A percentile compares a stretch with the other conserved stretches of the same genome.
phyloP scores from a whole-genome alignment of 2,888 invertebrate genomes.

The Ariolimax columbianus region DNA sequence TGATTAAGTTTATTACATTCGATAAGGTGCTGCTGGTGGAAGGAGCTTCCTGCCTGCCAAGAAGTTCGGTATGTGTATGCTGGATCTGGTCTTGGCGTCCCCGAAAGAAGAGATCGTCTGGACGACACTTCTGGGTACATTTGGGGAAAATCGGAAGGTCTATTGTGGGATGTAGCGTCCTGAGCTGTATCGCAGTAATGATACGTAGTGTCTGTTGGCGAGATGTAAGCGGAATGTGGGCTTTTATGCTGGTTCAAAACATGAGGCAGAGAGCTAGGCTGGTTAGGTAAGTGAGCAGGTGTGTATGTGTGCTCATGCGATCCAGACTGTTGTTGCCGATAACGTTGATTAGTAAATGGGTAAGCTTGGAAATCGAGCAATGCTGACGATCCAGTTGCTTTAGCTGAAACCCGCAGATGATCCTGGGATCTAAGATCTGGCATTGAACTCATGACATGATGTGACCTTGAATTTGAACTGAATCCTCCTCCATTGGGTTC shows the following conservation, averaged over 20 bases:
- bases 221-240: not conserved
- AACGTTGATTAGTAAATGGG: not conserved
- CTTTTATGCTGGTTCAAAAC: not conserved
- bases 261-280: not conserved
- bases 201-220: not conserved
- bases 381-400: not conserved
- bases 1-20: not conserved
- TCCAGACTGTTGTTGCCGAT: not conserved
- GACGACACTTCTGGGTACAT: not conserved
- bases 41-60: not conserved
- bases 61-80: not conserved
- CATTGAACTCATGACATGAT: conserved; percentile 46
- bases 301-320: not conserved
- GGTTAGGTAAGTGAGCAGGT: not conserved
- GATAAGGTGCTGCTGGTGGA: not conserved
- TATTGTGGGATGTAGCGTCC: not conserved
- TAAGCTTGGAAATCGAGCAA: not conserved
- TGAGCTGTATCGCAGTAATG: not conserved
- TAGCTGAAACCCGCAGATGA: not conserved
- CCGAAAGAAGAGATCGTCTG: not conserved
- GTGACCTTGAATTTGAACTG: not conserved
- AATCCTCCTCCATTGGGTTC: not conserved
- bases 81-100: not conserved
- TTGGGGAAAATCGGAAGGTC: not conserved
- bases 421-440: conserved; percentile 45